Evolutionary conservation across 2,113 vertebrate species (phyloP).

Genomic region (Arizona elegans): DNA sequence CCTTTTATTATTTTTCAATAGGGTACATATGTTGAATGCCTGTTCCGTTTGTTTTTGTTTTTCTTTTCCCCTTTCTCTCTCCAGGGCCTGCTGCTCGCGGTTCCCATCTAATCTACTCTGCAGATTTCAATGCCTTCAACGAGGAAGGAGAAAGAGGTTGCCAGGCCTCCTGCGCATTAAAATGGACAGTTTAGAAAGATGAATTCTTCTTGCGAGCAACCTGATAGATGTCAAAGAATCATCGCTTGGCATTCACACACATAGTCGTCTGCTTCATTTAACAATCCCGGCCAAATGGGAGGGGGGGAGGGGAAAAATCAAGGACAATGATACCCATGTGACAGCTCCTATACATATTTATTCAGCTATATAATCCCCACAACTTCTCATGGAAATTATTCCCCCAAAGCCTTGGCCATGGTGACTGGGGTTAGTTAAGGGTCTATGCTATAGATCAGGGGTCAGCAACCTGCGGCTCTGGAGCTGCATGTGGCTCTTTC

Average conservation of each 20-base stretch:
- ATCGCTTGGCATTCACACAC: background rate
- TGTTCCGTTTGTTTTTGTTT: conserved; percentile 25
- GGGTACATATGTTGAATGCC: conserved; percentile 66
- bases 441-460: background rate
- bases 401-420: background rate
- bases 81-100: conserved; percentile 17
- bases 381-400: background rate
- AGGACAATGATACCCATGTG: background rate
- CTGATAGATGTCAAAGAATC: background rate
- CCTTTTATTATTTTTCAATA: conserved; percentile 82
- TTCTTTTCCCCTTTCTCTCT: background rate
- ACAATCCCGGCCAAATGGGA: background rate
- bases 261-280: background rate
- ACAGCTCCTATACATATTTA: background rate
- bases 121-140: background rate
- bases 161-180: background rate
- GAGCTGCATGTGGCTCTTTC: too few relatives aligned
- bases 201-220: background rate
- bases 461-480: too few relatives aligned
- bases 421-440: background rate
- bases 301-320: background rate
- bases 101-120: background rate
- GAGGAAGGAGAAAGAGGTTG: background rate
- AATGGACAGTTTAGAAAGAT: background rate
- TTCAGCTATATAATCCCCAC: background rate